Evolutionary conservation across 2,888 invertebrate genomes (phyloP), one percentile per base, ranked within the genome.

Genomic region (Nomada ruficornis): DNA sequence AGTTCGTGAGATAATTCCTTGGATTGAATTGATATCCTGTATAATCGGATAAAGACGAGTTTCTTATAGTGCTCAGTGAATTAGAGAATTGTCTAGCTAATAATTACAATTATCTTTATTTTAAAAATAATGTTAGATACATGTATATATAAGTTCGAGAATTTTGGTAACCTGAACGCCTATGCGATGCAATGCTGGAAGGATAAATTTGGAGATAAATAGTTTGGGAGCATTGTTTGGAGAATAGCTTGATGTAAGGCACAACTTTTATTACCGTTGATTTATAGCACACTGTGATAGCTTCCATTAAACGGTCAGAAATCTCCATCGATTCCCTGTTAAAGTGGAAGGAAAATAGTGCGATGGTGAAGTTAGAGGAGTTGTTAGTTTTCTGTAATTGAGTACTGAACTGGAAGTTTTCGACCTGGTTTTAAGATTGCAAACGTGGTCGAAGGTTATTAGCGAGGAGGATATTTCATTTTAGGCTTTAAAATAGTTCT

Each of bases 321-420:
- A 20, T 52, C 11, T 54, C 42, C 15, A 20, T 68, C 26, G 5
- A 18, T 26, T 47, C 20, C 4, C 23, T 15, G 47, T 23, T 50
- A 47, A 47, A 26, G 50, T 5, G 11, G 64, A 26, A 7, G 5
- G 62, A 1, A 29, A 11, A 42, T 36, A 36, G 7, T 36, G 36
- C 36, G 36, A 36, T 36, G 64, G 50, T 26, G 26, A 64, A 47
- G 64, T 50, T 64, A 18, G 50, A 15, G 18, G 13, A 18, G 64
- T 64, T 50, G 64, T 64, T 64, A 50, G 64, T 64, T 50, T 65
- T 50, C 64, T 13, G 50, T 65, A 50, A 65, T 50, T 65, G 50
- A 50, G n/a, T 50, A 65, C 29, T n/a, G 64, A n/a, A 23, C 23
- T 23, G 63, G 64, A 65, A 65, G 50, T 65, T 50, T 65, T 29